These are phyloP conservation scores for Sebastes matsubarae DNA, from an alignment of 2,797 vertebrate genomes.

Conservation along the genomic window DNA sequence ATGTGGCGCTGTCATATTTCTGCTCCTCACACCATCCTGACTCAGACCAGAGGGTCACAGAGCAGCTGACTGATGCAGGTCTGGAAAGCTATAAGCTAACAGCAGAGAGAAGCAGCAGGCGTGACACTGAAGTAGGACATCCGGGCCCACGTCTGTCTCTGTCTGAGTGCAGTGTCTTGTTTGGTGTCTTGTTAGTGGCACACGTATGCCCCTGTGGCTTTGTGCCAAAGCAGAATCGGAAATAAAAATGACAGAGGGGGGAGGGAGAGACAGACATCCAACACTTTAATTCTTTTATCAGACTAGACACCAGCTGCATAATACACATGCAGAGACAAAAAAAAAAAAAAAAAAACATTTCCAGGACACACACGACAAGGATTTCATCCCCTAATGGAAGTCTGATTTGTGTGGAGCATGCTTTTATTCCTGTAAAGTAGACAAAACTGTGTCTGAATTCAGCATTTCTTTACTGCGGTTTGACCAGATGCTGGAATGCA, in stretches of 20 bases:
- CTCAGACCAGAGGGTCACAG: slow-evolving; percentile 39
- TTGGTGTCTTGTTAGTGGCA: slow-evolving; percentile 54
- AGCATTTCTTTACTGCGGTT: slow-evolving; percentile 2
- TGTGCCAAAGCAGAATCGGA: slow-evolving; percentile 22
- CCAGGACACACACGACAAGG: slow-evolving; percentile 14
- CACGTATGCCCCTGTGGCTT: slow-evolving; percentile 45
- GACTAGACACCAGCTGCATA: slow-evolving; percentile 38
- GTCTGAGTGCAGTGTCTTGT: slow-evolving; percentile 67
- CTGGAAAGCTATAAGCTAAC: slow-evolving; percentile 29
- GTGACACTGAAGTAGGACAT: slow-evolving; percentile 43
- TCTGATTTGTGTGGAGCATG: slow-evolving; percentile 22
- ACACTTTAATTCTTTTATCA: slow-evolving; percentile 37
- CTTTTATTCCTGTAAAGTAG: slow-evolving; percentile 32
- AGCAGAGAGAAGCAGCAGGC: slow-evolving; percentile 24
- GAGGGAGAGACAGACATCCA: slow-evolving; percentile 30
- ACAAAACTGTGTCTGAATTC: slow-evolving; percentile 14
- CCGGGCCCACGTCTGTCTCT: slow-evolving; percentile 9
- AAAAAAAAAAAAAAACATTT: not conserved
- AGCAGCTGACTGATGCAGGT: slow-evolving; percentile 37
- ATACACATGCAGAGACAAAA: slow-evolving; percentile 18
- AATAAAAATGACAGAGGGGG: not conserved
- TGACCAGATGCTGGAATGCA: not conserved
- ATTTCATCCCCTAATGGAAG: slow-evolving; percentile 44
- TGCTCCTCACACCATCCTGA: slow-evolving; percentile 25
- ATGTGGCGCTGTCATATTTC: slow-evolving; percentile 3